phyloP scores from a whole-genome alignment of 2,113 vertebrate species.

The Callospermophilus lateralis region DNA sequence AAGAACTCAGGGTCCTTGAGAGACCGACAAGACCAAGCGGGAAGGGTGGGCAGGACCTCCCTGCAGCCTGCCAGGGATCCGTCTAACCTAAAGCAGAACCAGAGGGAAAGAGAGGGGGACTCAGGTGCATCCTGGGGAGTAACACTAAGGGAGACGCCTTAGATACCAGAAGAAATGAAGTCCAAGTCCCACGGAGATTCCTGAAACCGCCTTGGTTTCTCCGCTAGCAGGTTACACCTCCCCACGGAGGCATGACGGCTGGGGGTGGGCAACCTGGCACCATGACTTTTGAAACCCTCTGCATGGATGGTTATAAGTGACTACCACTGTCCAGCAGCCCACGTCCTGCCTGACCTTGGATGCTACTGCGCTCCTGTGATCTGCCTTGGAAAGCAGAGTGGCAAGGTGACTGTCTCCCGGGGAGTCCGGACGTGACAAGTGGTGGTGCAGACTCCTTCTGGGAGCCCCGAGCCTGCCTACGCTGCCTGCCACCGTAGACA shows the following conservation, averaged over 20 bases:
- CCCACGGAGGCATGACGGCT: not conserved
- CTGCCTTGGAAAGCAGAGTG: slow-evolving; percentile 46
- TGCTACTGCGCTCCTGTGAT: slow-evolving; percentile 28
- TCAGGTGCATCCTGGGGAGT: not conserved
- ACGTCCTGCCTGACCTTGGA: slow-evolving; percentile 60
- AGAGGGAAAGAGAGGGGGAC: not conserved
- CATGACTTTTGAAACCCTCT: slow-evolving; percentile 64
- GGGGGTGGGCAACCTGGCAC: not conserved
- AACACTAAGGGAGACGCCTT: not conserved
- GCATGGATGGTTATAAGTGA: slow-evolving; percentile 55
- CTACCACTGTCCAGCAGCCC: slow-evolving; percentile 17
- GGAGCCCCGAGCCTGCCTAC: not conserved
- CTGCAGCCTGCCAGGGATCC: not conserved
- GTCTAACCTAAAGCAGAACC: not conserved
- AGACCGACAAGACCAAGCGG: not conserved
- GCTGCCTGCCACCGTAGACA: not conserved
- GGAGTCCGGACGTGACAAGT: not conserved
- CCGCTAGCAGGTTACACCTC: fast-evolving
- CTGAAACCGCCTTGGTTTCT: not conserved
- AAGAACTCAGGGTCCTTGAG: not conserved
- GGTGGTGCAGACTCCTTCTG: not conserved
- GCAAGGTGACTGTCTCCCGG: not conserved
- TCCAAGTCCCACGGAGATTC: not conserved
- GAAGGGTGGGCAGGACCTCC: not conserved
- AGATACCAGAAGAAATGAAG: not conserved